phyloP scores from a whole-genome alignment of 2,113 vertebrate species.

The Lampris incognitus region DNA sequence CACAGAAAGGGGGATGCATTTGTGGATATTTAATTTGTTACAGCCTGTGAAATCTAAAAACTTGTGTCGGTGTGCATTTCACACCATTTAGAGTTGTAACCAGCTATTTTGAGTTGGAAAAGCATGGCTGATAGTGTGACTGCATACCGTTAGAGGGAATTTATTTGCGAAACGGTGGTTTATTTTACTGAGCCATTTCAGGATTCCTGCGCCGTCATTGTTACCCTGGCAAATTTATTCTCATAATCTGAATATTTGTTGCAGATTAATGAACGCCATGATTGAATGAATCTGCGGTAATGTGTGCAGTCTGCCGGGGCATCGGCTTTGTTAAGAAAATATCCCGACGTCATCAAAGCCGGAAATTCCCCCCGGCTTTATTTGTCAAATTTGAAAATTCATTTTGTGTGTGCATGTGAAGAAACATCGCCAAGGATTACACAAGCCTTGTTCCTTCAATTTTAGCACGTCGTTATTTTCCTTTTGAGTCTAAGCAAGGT shows the following conservation, averaged over 20 bases:
- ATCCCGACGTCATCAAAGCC: neutral
- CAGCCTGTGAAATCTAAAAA: slow-evolving; percentile 53
- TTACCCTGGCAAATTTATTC: slow-evolving; percentile 58
- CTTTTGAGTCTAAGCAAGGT: neutral
- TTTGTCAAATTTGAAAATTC: neutral
- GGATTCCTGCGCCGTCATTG: slow-evolving; percentile 51
- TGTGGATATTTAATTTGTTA: slow-evolving; percentile 63
- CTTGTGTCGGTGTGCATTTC: slow-evolving; percentile 50
- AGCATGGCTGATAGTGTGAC: slow-evolving; percentile 48
- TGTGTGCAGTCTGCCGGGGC: neutral
- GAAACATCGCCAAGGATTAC: neutral
- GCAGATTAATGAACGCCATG: slow-evolving; percentile 22
- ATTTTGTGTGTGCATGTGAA: neutral
- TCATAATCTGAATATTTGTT: slow-evolving; percentile 52
- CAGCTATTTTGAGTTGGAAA: slow-evolving; percentile 42
- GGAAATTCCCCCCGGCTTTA: neutral
- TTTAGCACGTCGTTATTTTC: neutral
- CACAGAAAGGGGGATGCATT: slow-evolving; percentile 70
- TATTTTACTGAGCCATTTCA: slow-evolving; percentile 63
- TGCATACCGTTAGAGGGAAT: slow-evolving; percentile 44
- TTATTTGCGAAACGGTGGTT: slow-evolving; percentile 52
- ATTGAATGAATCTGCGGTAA: neutral
- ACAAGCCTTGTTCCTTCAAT: neutral
- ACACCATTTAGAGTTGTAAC: slow-evolving; percentile 31
- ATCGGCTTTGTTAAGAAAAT: neutral